Conservation (phyloP, 2,797 vertebrate genomes). For the Catamblyrhynchus diadema region DNA sequence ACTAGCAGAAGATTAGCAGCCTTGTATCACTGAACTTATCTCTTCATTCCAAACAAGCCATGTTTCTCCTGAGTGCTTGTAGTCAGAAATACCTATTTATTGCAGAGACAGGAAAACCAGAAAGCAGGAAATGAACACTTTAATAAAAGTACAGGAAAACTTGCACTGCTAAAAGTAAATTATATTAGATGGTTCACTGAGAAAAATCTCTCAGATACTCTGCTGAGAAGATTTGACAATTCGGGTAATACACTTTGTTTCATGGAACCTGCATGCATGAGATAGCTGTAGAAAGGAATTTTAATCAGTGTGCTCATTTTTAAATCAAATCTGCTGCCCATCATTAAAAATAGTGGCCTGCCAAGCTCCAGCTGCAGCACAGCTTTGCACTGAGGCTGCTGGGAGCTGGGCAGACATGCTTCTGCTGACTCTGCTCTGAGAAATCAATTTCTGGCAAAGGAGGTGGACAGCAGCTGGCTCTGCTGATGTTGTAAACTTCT, state of each 20-base stretch:
- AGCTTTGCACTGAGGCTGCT: not conserved
- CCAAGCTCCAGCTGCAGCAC: not conserved
- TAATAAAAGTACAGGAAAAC: not conserved
- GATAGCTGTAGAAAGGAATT: not conserved
- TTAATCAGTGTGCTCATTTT: not conserved
- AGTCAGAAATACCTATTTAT: not conserved
- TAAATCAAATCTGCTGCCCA: not conserved
- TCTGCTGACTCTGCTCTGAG: not conserved
- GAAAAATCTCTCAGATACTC: not conserved
- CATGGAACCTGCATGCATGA: not conserved
- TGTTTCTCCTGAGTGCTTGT: not conserved
- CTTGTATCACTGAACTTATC: not conserved
- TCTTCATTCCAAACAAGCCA: not conserved
- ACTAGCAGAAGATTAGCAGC: not conserved
- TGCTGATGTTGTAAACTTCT: not conserved
- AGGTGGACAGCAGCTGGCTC: not conserved
- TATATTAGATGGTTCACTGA: not conserved
- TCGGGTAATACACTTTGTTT: not conserved
- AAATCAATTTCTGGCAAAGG: not conserved
- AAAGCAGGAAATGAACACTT: not conserved
- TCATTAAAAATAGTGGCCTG: not conserved
- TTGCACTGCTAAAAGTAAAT: not conserved
- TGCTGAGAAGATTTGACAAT: not conserved
- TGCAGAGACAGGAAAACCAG: not conserved
- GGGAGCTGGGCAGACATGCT: not conserved